Conservation (phyloP, 92 coral and sea anemone species). For the Epizoanthus stellaris region DNA sequence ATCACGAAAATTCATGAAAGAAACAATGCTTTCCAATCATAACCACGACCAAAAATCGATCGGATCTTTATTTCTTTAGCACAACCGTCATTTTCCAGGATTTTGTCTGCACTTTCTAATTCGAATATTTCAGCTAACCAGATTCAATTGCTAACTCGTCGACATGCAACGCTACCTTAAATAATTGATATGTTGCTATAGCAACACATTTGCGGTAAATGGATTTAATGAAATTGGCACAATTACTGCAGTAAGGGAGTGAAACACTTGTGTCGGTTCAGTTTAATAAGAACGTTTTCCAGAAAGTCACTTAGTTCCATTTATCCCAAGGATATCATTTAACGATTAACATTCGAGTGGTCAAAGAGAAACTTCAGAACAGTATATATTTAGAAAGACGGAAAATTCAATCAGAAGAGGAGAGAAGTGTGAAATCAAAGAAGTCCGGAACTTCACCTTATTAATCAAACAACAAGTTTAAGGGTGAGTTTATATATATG, state of each 20-base stretch:
- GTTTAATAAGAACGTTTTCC: not conserved
- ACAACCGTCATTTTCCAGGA: not conserved
- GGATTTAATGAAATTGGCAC: conserved; percentile 32
- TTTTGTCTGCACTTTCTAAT: too few species aligned
- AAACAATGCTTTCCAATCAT: not conserved
- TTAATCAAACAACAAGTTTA: not conserved
- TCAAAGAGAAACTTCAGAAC: not conserved
- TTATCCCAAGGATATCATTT: not conserved
- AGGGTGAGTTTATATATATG: not conserved
- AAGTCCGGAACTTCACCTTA: not conserved
- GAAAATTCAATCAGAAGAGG: not conserved
- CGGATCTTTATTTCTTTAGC: not conserved
- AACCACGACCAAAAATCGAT: not conserved
- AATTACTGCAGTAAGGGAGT: not conserved
- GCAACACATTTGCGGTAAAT: conserved; percentile 10
- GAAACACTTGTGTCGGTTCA: not conserved
- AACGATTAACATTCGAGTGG: not conserved
- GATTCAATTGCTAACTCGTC: not conserved
- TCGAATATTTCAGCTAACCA: not conserved
- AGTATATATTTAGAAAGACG: not conserved
- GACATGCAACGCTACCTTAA: conserved; percentile 3
- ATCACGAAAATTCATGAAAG: not conserved
- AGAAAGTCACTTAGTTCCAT: not conserved
- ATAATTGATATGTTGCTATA: conserved; percentile 22
- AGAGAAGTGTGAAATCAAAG: not conserved